Base-by-base conservation (phyloP, 2,888 invertebrate species). In the Drosophila diplacantha region DNA sequence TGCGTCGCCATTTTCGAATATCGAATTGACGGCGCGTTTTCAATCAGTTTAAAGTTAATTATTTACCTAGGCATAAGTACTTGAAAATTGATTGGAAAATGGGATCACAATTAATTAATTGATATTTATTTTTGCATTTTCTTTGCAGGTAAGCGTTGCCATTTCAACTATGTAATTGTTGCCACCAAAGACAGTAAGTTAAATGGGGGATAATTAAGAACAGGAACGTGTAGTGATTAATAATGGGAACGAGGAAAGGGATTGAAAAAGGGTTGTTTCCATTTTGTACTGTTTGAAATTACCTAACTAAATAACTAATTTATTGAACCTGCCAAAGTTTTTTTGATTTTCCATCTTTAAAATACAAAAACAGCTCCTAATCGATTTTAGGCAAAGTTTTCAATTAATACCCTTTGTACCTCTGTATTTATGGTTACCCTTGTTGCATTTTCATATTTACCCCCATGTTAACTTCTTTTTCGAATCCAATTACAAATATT, bases 141-240 rank as follows among this genome's bases (percentile, higher is more conserved):
- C 72, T 53, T 84, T 84, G 35, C 83, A 81, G 80, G 80, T 81
- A 72, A 81, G 80, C 77, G 58, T 47, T 52, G 39, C 22, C 24
- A 16, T 52, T 60, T 32, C 20, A 14, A 32, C 3, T n/a, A 18
- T 22, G 39, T 39, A 22, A 22, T 8, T 39, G n/a, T 8, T 39
- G n/a, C 12, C 26, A n/a, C 9, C 12, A 41, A 24, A 32, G 41
- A 16, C 61, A 34, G 63, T 63, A 66, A 63, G 63, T 63, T 41
- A 24, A 66, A 31, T 20, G 38, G 35, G 22, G 37, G 18, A 9
- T 29, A 58, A 37, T 57, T 43, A 26, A 14, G 16, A 6, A 9
- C 22, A 37, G 22, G 3, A 22, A 52, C 38, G 24, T 38, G 24
- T 14, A 8, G 0, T 11, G 18, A 24, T 38, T 53, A 38, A 51